A percentile compares a stretch with the other conserved stretches of the same genome.
These are phyloP conservation scores for Agonopterix arenella DNA, from an alignment of 2,888 invertebrate genomes.

Conservation along the genomic window DNA sequence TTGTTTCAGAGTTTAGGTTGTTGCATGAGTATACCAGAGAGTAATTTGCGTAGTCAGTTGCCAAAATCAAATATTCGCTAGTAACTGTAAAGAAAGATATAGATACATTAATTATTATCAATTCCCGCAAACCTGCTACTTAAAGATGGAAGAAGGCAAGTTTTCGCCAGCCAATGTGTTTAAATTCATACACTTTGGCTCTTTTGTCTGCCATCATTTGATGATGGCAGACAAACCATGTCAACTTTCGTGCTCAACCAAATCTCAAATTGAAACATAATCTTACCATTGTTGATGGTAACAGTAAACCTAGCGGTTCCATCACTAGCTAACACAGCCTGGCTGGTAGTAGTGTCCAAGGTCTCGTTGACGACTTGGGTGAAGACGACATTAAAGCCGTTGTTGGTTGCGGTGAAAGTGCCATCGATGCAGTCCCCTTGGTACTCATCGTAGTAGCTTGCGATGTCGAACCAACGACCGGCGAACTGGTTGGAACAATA, in stretches of 20 bases:
- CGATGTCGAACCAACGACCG: conserved; percentile 77
- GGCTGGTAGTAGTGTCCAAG: conserved; percentile 67
- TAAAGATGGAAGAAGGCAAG: too few species aligned
- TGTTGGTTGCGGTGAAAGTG: conserved; percentile 19
- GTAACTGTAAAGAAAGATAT: conserved; percentile 28
- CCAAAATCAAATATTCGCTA: conserved; percentile 76
- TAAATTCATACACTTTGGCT: too few species aligned
- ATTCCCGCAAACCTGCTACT: too few species aligned
- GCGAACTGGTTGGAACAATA: conserved; percentile 42
- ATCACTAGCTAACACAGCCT: conserved; percentile 44
- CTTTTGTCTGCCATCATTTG: too few species aligned
- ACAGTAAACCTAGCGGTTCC: conserved; percentile 75
- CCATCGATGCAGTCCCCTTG: conserved; percentile 42
- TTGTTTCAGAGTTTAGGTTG: conserved; percentile 29
- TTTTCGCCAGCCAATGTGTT: too few species aligned
- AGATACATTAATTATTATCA: too few species aligned
- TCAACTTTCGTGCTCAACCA: not conserved
- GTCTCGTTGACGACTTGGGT: conserved; percentile 20
- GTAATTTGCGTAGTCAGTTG: conserved; percentile 76
- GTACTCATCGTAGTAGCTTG: conserved; percentile 55
- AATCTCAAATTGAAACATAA: conserved; percentile 37
- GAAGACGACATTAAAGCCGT: conserved; percentile 15
- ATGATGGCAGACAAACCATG: not conserved
- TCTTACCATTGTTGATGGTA: conserved; percentile 62
- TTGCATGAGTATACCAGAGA: conserved; percentile 79